phyloP scores from a whole-genome alignment of 2,797 vertebrate species.

The Rhabdomys pumilio region DNA sequence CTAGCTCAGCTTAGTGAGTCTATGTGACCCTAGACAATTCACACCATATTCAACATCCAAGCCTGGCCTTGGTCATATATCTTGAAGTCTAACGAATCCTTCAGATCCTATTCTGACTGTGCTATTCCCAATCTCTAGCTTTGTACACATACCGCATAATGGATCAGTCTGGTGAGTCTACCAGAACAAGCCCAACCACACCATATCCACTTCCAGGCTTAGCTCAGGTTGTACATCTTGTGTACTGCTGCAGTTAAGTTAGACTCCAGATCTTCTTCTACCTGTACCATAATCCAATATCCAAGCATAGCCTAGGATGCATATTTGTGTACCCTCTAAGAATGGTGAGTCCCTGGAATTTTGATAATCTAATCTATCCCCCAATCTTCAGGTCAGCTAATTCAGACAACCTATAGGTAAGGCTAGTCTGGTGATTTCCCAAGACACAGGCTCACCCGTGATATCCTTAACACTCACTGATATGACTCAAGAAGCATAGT shows the following conservation, averaged over 20 bases:
- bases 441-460: not conserved
- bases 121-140: not conserved
- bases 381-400: not conserved
- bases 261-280: not conserved
- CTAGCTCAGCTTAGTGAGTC: not conserved
- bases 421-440: not conserved
- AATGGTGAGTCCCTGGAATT: not conserved
- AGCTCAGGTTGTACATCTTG: not conserved
- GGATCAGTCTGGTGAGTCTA: not conserved
- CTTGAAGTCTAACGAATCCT: not conserved
- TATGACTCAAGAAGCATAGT: not conserved
- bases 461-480: not conserved
- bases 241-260: not conserved
- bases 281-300: not conserved
- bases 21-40: not conserved
- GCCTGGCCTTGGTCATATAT: not conserved
- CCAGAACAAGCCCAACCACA: not conserved
- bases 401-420: not conserved
- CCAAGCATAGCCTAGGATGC: not conserved
- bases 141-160: not conserved
- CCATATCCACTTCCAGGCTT: not conserved
- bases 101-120: not conserved
- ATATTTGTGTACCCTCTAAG: not conserved
- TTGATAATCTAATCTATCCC: not conserved
- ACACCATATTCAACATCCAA: not conserved